These are phyloP conservation scores for Bradypodion pumilum DNA, from an alignment of 2,797 vertebrate species.

Conservation along the genomic window DNA sequence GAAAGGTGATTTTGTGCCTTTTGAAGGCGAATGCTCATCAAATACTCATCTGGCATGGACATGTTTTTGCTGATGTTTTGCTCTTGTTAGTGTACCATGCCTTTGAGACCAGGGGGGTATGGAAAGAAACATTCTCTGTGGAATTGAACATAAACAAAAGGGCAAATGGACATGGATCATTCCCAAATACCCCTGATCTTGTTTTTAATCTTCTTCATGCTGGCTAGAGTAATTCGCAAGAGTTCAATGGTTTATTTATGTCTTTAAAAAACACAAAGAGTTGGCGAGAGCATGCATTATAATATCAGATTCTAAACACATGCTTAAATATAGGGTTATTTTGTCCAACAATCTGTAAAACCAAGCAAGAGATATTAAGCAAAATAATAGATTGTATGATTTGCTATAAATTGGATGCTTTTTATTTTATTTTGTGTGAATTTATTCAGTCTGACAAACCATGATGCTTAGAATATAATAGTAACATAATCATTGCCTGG, in stretches of 20 bases:
- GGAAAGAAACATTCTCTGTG: slow-evolving; percentile 15
- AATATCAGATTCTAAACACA: slow-evolving; percentile 62
- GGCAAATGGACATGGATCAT: not conserved
- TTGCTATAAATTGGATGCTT: slow-evolving; percentile 66
- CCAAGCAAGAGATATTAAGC: slow-evolving; percentile 61
- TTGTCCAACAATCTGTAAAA: slow-evolving; percentile 64
- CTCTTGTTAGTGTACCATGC: not conserved
- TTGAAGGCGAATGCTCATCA: not conserved
- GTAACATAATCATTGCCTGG: slow-evolving; percentile 88
- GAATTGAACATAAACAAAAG: slow-evolving; percentile 2
- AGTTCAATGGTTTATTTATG: not conserved
- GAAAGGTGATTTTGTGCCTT: not conserved
- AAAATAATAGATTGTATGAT: slow-evolving; percentile 73
- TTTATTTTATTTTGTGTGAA: slow-evolving; percentile 71
- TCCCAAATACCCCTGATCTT: not conserved
- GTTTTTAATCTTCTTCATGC: not conserved
- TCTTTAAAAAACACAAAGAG: slow-evolving; percentile 27
- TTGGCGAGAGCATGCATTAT: not conserved
- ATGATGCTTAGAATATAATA: slow-evolving; percentile 93
- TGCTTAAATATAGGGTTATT: slow-evolving; percentile 61
- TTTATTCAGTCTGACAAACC: slow-evolving; percentile 89
- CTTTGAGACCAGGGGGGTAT: not conserved
- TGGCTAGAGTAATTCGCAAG: not conserved
- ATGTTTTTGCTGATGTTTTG: not conserved
- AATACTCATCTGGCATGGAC: not conserved